Evolutionary conservation across 2,113 vertebrate genomes (phyloP).

Genomic region (Thunnus maccoyii): DNA sequence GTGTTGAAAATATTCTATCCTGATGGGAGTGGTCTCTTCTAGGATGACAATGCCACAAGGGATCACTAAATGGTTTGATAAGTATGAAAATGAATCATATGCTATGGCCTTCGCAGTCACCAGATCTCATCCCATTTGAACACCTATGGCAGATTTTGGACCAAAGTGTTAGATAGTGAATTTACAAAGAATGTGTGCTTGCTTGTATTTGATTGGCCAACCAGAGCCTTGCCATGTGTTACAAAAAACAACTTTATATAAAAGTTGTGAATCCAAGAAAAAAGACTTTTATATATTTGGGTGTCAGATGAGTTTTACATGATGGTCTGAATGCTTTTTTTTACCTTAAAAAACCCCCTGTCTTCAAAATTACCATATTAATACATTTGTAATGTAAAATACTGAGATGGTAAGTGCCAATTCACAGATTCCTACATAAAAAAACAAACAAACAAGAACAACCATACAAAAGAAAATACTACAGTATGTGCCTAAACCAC

Average conservation of each 20-base stretch:
- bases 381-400: conserved; percentile 19
- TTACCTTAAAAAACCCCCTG: conserved; percentile 16
- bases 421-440: conserved; percentile 35
- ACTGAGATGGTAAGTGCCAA: conserved; percentile 19
- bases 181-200: not conserved
- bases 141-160: no score
- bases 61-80: no score
- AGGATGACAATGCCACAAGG: no score
- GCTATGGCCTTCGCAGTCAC: no score
- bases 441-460: conserved; percentile 18
- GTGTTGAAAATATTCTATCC: no score
- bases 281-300: not conserved
- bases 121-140: no score
- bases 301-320: not conserved
- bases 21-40: no score
- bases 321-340: not conserved
- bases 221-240: no score
- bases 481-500: not conserved
- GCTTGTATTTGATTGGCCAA: no score
- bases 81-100: no score
- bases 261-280: not conserved
- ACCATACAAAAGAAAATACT: conserved; percentile 18
- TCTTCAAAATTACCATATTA: conserved; percentile 25
- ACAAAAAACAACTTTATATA: no score
- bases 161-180: not conserved